Base-by-base conservation (phyloP, 2,888 invertebrate genomes). In the Bellardia bayeri region DNA sequence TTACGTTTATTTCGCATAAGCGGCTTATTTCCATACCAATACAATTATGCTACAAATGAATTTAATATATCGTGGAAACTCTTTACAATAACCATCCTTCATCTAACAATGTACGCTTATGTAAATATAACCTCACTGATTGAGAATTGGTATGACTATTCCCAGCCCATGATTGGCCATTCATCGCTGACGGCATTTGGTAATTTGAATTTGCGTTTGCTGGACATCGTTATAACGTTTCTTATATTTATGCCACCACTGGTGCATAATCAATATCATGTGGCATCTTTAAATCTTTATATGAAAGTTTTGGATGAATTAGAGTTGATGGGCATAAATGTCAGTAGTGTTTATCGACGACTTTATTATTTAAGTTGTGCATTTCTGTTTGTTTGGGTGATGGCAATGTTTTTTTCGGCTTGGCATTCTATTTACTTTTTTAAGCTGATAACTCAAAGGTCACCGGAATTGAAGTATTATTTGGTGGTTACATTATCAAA, bases 361-460 rank as follows among this genome's bases (percentile, higher is more conserved):
- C 14, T 90, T 0, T 84, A 89, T 14, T 40, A 63, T n/a, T 7
- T 89, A 0, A 84, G 84, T 42, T n/a, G 61, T 5, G 6, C 23
- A 0, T 54, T 58, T 0, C 71, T 80, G 7, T 0, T 84, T 3
- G 2, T 40, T 0, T 61, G 89, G 8, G 11, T 78, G 1, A 45
- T 6, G 2, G 1, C 83, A 11, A 30, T 90, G 14, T 5, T 42
- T 1, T 85, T 89, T 33, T 81, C 87, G n/a, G 82, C 87, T 14
- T 88, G 88, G 85, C 90, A 91, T 88, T 89, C 89, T 8, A 75
- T 89, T 9, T 85, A 80, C 40, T 91, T 90, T 81, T 91, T 89
- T 78, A 83, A 89, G 37, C 33, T 80, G 6, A 85, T 91, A 13
- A 89, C 88, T 0, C 51, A 89, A 5, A 76, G 87, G 11, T 75